Base-by-base conservation (phyloP, 2,888 invertebrate genomes). In the Urechis unicinctus region DNA sequence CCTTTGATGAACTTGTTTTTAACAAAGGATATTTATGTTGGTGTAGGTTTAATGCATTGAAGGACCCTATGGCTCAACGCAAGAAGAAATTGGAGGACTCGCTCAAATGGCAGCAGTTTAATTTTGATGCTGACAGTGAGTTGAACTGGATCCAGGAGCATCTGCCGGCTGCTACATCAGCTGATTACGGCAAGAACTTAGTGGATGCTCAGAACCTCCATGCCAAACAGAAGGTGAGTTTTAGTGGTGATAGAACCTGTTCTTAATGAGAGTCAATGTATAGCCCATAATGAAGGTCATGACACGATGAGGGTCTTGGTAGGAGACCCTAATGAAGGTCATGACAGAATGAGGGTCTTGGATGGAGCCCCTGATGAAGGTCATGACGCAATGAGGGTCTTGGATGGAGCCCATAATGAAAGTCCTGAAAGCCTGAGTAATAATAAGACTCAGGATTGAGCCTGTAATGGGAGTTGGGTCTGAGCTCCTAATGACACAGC, bases 61-160 rank as follows among this genome's bases (percentile, higher is more conserved):
- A 85, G 61, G 86, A 84, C 48, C 89, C 91, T 0, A 86, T 89
- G 0, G 81, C 82, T 2, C 80, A 81, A 60, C 82, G 94, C 42
- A 83, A 89, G 6, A 85, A 84, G 52, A 87, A 87, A 29, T 81
- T 98, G 26, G 89, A 92, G 68, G 91, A 95, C 73, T 92, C 95
- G 0, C 84, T 87, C 48, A 87, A 90, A 64, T 86, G 88, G 73
- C 93, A 96, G 79, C 92, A 95, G 75, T 94, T 95, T 78, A 87
- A 88, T 1, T 93, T 95, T 68, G 94, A 95, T 72, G 84, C 95
- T 48, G 89, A 91, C 49, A 87, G 88, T 1, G 96, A 98, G 75
- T 82, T 92, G 67, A 92, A 91, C 72, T 98, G 97, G 97, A 89
- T 97, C 62, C 86, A 87, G 42, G 96, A 96, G 77, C 90, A 93